Evolutionary conservation across 2,797 vertebrate species (phyloP).

Genomic region (Gorsachius magnificus): DNA sequence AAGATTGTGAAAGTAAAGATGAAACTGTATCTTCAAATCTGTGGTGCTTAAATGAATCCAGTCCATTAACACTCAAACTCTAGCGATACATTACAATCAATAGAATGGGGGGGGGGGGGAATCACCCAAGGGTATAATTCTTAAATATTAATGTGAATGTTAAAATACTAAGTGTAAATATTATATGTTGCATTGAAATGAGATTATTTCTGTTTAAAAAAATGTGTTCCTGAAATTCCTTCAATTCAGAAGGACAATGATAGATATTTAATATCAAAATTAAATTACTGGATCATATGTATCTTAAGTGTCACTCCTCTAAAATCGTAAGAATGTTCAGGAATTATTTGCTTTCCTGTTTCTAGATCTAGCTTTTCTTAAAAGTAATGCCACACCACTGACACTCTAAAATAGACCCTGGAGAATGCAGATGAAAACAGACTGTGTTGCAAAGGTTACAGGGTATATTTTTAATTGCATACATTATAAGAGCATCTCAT

Average conservation of each 20-base stretch:
- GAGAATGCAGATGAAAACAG: conserved; percentile 6
- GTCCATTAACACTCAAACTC: not conserved
- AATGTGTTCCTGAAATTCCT: not conserved
- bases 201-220: not conserved
- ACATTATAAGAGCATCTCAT: not conserved
- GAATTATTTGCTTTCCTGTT: not conserved
- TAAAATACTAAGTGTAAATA: not conserved
- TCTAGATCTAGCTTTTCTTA: not conserved
- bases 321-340: not conserved
- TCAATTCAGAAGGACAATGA: not conserved
- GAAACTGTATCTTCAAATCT: not conserved
- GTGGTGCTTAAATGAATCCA: not conserved
- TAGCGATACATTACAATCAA: not conserved
- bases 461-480: not conserved
- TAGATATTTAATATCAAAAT: not conserved
- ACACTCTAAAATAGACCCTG: not conserved
- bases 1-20: not conserved
- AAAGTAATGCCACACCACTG: not conserved
- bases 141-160: not conserved
- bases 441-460: conserved; percentile 5
- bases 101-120: not conserved
- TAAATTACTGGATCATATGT: not conserved
- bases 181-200: not conserved
- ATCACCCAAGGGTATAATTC: not conserved
- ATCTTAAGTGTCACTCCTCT: not conserved